Base-by-base conservation (phyloP, 2,113 vertebrate genomes). In the Picathartes gymnocephalus region DNA sequence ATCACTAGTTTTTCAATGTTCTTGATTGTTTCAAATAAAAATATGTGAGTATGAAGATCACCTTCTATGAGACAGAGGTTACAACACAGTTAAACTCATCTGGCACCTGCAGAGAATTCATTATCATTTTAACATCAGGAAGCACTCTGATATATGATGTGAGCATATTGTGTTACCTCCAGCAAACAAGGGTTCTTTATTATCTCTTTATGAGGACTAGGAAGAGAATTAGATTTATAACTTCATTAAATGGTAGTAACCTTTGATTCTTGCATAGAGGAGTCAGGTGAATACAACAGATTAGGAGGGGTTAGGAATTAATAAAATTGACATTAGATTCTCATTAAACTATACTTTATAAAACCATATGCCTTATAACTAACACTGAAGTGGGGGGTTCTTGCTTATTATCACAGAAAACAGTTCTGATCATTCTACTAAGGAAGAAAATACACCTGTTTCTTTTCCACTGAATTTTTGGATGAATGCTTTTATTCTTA, bases 121-220 rank as follows among this genome's bases (percentile, higher is more conserved):
- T 90, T 92, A 86, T 50, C 28, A 81, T 92, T 95, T 95, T 86
- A 80, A 92, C 47, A 91, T 79, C 16, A 70, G 68, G 50, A 93
- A 81, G 31, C 24, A 37, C 35, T 92, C 57, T 81, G 74, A 94
- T 72, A 40, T 35, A 70, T 6, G 2, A 40, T 78, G 28, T 58
- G 77, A 92, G 13, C 66, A 50, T 79, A 88, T 87, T 71, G 57
- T 54, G 62, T 82, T 95, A 74, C 91, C 50, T 74, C 65, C 53
- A 71, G 62, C 56, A 80, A 78, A 64, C 50, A 80, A 91, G 50
- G 35, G 48, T 53, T 93, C 86, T 53, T 54, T 69, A 39, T 90
- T 81, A 57, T 77, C 78, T 95, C 76, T 94, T 96, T 90, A 80
- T 86, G 40, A 42, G 70, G 44, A 58, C 44, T 76, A 31, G 20